Evolutionary conservation across 2,113 vertebrate genomes (phyloP), one percentile per base, ranked within the genome.

Genomic region (Lophochroa leadbeateri): DNA sequence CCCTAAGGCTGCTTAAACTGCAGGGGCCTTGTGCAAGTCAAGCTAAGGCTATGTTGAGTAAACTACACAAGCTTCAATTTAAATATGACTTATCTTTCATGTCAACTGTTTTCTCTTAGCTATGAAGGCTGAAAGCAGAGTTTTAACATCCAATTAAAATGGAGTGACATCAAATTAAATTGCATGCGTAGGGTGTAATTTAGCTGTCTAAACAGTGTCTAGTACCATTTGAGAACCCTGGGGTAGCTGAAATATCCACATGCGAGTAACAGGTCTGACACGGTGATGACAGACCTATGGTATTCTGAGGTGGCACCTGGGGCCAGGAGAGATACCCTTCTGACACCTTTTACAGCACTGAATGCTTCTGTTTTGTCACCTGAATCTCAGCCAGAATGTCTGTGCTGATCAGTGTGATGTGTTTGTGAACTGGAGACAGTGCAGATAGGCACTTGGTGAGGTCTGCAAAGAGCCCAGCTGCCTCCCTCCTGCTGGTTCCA

Each of bases 81-180:
- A 92, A 91, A 11, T 52, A 75, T n/a, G 65, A 74, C 70, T 94
- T 90, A 84, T 71, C 71, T 79, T n/a, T 71, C 88, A 72, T 9
- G 33, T 85, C 81, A 90, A 35, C 52, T 68, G 82, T 28, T 82
- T 88, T 88, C 81, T 68, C 61, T 71, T 37, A 92, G 77, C 61
- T 53, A 47, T 27, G 49, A 65, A 72, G 72, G 49, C 55, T 92
- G 52, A 96, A 91, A 93, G 79, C 33, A 90, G 70, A 91, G 15
- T 65, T 75, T 85, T 89, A 96, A 80, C 57, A 57, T 88, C 86
- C 90, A 94, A 94, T 88, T 96, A 94, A 92, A 95, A 82, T 53
- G 24, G 71, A 82, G 46, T 81, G 88, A 91, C 52, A 72, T 85
- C 87, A 86, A 95, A 94, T 80, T 86, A 94, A 91, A 95, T 65